phyloP scores from a whole-genome alignment of 2,888 invertebrate genomes.

The Trachelus troglodyta region DNA sequence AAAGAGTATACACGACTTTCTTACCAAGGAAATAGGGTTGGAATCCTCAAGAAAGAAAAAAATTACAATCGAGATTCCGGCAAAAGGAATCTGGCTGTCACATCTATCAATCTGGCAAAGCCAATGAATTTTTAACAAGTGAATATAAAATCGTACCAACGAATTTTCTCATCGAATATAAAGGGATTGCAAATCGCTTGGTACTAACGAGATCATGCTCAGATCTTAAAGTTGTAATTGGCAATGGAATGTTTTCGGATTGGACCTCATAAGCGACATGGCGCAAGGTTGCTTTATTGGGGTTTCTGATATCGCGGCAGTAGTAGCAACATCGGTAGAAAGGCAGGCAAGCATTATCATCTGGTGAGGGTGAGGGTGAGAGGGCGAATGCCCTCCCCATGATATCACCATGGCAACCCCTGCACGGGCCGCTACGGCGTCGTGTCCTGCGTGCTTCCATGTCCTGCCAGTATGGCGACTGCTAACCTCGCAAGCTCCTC shows the following conservation, averaged over 20 bases:
- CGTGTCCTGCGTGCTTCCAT: constrained; percentile 57
- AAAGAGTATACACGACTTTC: constrained; percentile 22
- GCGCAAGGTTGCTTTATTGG: constrained; percentile 56
- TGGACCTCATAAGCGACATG: constrained; percentile 14
- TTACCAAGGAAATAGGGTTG: constrained; percentile 19
- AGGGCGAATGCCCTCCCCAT: constrained; percentile 60
- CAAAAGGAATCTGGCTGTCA: not conserved
- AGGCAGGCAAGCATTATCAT: constrained; percentile 61
- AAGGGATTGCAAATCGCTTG: not conserved
- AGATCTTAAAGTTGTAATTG: constrained; percentile 34
- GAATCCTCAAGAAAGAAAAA: not conserved
- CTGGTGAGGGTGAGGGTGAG: constrained; percentile 53
- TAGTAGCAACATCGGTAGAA: constrained; percentile 51
- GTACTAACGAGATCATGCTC: not conserved
- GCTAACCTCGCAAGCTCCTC: constrained; percentile 52
- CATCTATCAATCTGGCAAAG: not conserved
- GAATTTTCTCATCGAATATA: not conserved
- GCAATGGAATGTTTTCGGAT: constrained; percentile 31
- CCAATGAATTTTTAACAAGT: not conserved
- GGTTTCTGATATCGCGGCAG: constrained; percentile 59
- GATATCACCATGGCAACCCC: constrained; percentile 65
- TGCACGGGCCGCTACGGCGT: constrained; percentile 57
- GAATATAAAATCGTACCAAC: not conserved
- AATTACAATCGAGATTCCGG: not conserved
- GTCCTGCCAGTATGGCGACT: constrained; percentile 62